Percentiles rank a stretch among this genome's conserved stretches.
These are phyloP conservation scores for Asbolus verrucosus DNA, from an alignment of 1,140 invertebrate species.

Conservation along the genomic window DNA sequence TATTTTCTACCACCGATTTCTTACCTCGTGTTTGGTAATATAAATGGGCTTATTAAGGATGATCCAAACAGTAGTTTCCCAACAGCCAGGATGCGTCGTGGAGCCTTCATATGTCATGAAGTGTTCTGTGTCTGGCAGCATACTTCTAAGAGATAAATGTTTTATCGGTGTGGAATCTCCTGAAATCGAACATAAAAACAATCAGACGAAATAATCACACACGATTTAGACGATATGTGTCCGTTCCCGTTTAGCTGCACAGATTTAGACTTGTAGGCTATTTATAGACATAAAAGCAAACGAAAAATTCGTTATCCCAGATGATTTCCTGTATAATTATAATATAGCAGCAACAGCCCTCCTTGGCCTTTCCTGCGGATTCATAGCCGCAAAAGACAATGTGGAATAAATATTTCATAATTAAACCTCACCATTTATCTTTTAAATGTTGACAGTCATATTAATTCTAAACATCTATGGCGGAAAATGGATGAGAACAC, in stretches of 20 bases:
- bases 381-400: no score
- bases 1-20: conserved; percentile 40
- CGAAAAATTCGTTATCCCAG: no score
- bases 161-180: conserved; percentile 83
- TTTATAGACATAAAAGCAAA: no score
- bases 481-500: no score
- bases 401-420: no score
- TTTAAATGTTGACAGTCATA: no score
- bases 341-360: no score
- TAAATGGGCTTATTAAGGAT: conserved; percentile 97
- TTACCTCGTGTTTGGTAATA: conserved; percentile 90
- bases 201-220: conserved; percentile 7
- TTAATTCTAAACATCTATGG: no score
- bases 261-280: no score
- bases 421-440: no score
- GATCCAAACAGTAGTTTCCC: conserved; percentile 95
- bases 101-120: conserved; percentile 99
- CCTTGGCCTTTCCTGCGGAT: no score
- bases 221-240: not conserved
- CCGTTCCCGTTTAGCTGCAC: not conserved
- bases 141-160: conserved; percentile 83
- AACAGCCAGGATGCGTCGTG: conserved; percentile 93
- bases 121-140: conserved; percentile 88
- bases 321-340: no score
- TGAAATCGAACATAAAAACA: conserved; percentile 65